Base-by-base conservation (phyloP, 2,797 vertebrate species). In the Gallinago nigripennis region DNA sequence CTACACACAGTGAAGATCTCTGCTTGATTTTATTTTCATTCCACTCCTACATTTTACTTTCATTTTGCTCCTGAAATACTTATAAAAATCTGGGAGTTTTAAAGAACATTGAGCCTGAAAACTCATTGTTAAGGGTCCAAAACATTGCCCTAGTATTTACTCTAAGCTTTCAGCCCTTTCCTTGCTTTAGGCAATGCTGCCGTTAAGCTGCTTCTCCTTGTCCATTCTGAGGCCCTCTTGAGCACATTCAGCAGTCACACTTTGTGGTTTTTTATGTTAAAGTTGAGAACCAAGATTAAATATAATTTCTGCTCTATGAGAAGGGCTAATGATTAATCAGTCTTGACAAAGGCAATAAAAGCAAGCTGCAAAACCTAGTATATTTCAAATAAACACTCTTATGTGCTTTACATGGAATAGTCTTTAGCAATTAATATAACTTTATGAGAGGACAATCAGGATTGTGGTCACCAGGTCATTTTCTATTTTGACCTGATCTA, bases 241-340 rank as follows among this genome's bases (percentile, higher is more conserved):
- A 89, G n/a, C 24, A 53, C 23, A 76, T 61, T 76, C 37, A 76
- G 39, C 27, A 46, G 50, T 46, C 31, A 51, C 35, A 79, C 10
- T 50, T 33, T 0, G 6, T 25, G 13, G 0, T 0, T 3, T n/a
- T 51, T 43, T 75, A 39, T n/a, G 50, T 75, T 84, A 35, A 39
- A 56, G 21, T 27, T 79, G 63, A 48, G 24, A 30, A 71, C 2
- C 11, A 63, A 81, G 45, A 71, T 58, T 81, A 73, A 81, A 16
- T 43, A 43, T 31, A 8, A 80, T 80, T 23, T 77, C 8, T 81
- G 10, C 25, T 85, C 12, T 30, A 9, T 30, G 35, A 71, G 31
- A 54, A 79, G 50, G 16, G 8, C 13, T 12, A 54, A 2, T 63
- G 30, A 63, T 78, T 45, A 57, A 61, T 54, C 0, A 6, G 5